Conservation (phyloP, 2,888 invertebrate species). For the Hecatera dysodea region DNA sequence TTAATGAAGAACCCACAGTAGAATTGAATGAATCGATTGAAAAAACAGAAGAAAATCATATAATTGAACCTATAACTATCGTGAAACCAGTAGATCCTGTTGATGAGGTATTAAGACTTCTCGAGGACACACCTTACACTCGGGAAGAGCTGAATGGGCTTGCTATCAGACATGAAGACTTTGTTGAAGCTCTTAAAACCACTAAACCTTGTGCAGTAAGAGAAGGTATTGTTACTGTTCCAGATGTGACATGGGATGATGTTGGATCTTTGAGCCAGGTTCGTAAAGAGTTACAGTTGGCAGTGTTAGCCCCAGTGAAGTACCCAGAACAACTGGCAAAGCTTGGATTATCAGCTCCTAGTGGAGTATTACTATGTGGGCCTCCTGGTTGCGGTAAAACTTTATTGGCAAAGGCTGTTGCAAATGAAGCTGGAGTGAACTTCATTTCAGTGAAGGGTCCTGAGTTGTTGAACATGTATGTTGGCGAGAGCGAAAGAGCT, state of each 20-base stretch:
- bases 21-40: slow-evolving; percentile 62
- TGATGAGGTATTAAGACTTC: slow-evolving; percentile 91
- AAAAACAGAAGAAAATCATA: slow-evolving; percentile 67
- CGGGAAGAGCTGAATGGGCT: slow-evolving; percentile 92
- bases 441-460: slow-evolving; percentile 99
- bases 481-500: slow-evolving; percentile 99
- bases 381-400: slow-evolving; percentile 99
- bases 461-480: slow-evolving; percentile 99
- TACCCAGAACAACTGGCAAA: slow-evolving; percentile 95
- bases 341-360: slow-evolving; percentile 95
- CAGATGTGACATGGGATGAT: slow-evolving; percentile 99
- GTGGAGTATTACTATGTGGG: slow-evolving; percentile 98
- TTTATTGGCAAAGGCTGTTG: slow-evolving; percentile 98
- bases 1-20: slow-evolving; percentile 65
- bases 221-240: slow-evolving; percentile 99
- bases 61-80: slow-evolving; percentile 59
- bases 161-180: slow-evolving; percentile 94
- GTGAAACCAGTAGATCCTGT: slow-evolving; percentile 73
- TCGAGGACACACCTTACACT: slow-evolving; percentile 92
- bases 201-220: slow-evolving; percentile 98
- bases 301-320: slow-evolving; percentile 97
- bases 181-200: slow-evolving; percentile 94
- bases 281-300: slow-evolving; percentile 96
- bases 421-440: slow-evolving; percentile 99
- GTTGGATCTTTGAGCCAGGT: slow-evolving; percentile 97